Percentiles rank a stretch among this genome's conserved stretches.
phyloP scores from a whole-genome alignment of 2,797 vertebrate genomes.

The Vespertilio murinus region DNA sequence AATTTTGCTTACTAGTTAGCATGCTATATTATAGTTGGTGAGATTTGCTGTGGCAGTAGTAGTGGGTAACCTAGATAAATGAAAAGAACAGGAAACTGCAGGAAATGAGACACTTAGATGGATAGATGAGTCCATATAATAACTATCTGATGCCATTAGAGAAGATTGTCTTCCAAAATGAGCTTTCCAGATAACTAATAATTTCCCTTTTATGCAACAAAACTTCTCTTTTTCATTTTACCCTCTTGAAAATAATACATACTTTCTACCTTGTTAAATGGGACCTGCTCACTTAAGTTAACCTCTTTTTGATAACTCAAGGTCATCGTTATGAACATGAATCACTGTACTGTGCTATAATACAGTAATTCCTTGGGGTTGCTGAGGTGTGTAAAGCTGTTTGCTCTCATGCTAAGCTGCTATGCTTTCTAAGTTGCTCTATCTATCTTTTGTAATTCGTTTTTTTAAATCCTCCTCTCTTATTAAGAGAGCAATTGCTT shows the following conservation, averaged over 20 bases:
- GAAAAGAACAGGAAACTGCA: constrained; percentile 2
- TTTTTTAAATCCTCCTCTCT: constrained; percentile 17
- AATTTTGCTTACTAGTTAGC: not conserved
- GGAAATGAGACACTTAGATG: not conserved
- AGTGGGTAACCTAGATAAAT: not conserved
- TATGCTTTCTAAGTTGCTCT: not conserved
- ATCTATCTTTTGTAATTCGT: constrained; percentile 11
- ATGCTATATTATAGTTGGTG: not conserved
- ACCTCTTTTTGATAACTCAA: constrained; percentile 32
- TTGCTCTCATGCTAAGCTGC: not conserved
- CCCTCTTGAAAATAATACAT: not conserved
- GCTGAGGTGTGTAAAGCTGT: not conserved
- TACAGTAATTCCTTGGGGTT: not conserved
- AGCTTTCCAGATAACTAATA: not conserved
- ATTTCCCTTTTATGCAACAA: not conserved
- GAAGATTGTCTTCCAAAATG: not conserved
- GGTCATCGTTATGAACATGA: constrained; percentile 26
- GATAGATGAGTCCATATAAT: not conserved
- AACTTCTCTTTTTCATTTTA: not conserved
- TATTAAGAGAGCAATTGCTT: constrained; percentile 32
- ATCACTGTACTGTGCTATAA: not conserved
- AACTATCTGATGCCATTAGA: not conserved
- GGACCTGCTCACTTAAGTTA: not conserved
- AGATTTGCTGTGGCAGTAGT: not conserved
- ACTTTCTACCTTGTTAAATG: not conserved